Conservation (phyloP, 2,888 invertebrate genomes). For the Plutella xylostella region DNA sequence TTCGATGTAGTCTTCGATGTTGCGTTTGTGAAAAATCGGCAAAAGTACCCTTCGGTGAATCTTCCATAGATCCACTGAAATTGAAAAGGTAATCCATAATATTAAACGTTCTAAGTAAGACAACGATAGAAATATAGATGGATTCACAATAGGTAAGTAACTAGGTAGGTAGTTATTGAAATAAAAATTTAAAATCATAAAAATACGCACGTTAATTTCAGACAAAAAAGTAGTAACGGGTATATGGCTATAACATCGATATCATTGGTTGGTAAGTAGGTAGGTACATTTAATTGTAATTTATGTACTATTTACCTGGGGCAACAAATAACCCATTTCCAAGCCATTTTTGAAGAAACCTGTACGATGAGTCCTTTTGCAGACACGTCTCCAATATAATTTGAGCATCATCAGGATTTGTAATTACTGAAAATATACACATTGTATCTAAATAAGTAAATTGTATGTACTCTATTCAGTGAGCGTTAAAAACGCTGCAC, state of each 20-base stretch:
- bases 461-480: too few relatives aligned
- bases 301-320: conserved; percentile 33
- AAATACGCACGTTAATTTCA: background rate
- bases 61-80: conserved; percentile 71
- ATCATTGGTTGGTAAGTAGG: too few relatives aligned
- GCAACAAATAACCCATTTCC: conserved; percentile 55
- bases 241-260: too few relatives aligned
- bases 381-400: conserved; percentile 48
- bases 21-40: conserved; percentile 75
- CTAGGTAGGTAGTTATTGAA: background rate
- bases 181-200: background rate
- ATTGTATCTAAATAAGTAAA: background rate
- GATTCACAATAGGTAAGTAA: background rate
- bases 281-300: too few relatives aligned
- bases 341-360: conserved; percentile 50
- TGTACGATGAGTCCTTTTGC: conserved; percentile 49
- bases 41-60: conserved; percentile 70
- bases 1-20: conserved; percentile 72
- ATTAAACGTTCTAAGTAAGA: background rate
- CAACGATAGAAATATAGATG: too few relatives aligned
- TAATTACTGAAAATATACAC: conserved; percentile 31
- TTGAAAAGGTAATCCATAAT: background rate
- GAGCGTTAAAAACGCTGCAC: too few relatives aligned
- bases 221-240: background rate
- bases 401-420: conserved; percentile 45